Conservation (phyloP, 2,888 invertebrate species). For the Melinaea marsaeus region DNA sequence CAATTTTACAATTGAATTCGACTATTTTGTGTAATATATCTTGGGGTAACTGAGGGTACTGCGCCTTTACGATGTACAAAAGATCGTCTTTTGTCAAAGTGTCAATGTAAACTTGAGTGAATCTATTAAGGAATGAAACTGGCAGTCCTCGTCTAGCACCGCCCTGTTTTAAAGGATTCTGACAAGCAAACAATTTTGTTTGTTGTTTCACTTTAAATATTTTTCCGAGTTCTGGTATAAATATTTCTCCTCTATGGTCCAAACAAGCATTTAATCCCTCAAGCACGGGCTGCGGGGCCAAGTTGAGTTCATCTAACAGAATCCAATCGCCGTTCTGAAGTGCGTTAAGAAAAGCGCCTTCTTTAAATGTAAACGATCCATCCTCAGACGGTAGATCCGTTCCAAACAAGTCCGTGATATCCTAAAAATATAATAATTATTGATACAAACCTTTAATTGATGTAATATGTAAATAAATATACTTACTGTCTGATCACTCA, state of each 20-base stretch:
- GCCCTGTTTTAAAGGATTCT: constrained; percentile 97
- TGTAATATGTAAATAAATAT: constrained; percentile 6
- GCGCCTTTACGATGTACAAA: constrained; percentile 80
- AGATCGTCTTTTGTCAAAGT: constrained; percentile 82
- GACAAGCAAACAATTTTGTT: constrained; percentile 96
- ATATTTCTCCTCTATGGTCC: constrained; percentile 97
- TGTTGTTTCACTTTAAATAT: constrained; percentile 86
- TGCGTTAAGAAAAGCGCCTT: constrained; percentile 96
- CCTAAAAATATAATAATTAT: constrained; percentile 69
- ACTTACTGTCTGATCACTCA: constrained; percentile 97
- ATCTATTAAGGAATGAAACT: constrained; percentile 97
- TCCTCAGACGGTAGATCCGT: constrained; percentile 97
- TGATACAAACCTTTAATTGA: constrained; percentile 6
- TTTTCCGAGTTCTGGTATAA: constrained; percentile 94
- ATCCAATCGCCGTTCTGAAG: constrained; percentile 97
- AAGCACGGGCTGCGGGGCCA: constrained; percentile 98
- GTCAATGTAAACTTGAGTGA: constrained; percentile 90
- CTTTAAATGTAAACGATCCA: constrained; percentile 96
- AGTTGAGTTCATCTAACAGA: constrained; percentile 96
- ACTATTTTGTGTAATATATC: constrained; percentile 85
- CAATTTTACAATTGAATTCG: constrained; percentile 84
- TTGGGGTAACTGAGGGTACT: constrained; percentile 80
- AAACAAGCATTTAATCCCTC: constrained; percentile 99
- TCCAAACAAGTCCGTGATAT: constrained; percentile 98
- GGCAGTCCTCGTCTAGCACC: constrained; percentile 97